Conservation (phyloP, 2,888 invertebrate species). For the Caenorhabditis becei region DNA sequence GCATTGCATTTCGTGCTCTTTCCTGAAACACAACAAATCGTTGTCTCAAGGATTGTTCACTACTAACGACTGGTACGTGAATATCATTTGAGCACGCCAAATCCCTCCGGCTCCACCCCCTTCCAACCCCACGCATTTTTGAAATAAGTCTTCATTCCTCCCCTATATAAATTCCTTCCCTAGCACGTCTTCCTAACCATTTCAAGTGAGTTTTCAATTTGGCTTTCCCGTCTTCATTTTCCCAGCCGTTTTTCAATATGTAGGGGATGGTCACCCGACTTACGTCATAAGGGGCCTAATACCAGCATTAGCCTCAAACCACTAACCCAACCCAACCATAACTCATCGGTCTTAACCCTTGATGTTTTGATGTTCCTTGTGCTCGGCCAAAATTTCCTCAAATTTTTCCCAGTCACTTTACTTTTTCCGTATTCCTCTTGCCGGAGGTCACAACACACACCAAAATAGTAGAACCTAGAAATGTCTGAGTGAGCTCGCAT, state of each 20-base stretch:
- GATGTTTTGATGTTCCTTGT: constrained; percentile 47
- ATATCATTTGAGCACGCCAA: constrained; percentile 28
- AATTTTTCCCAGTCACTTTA: constrained; percentile 27
- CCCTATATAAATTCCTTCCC: constrained; percentile 40
- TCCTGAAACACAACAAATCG: background rate
- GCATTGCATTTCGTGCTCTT: constrained; percentile 28
- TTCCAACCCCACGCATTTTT: constrained; percentile 47
- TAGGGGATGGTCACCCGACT: background rate
- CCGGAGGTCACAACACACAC: background rate
- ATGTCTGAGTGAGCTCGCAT: background rate
- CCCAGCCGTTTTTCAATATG: too few species aligned
- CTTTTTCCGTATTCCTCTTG: background rate
- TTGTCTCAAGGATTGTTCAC: background rate
- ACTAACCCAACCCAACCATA: constrained; percentile 24
- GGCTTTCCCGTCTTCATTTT: background rate
- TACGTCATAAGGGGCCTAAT: background rate
- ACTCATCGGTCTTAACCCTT: constrained; percentile 54
- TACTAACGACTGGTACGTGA: constrained; percentile 18
- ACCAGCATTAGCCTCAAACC: too few species aligned
- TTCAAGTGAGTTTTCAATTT: constrained; percentile 38
- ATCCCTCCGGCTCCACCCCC: constrained; percentile 40
- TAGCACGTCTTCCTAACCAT: constrained; percentile 10
- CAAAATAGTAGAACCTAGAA: constrained; percentile 3
- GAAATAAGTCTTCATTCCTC: constrained; percentile 42
- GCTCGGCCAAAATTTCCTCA: background rate